Base-by-base conservation (phyloP, 2,797 vertebrate genomes). In the Acipenser transmontanus region DNA sequence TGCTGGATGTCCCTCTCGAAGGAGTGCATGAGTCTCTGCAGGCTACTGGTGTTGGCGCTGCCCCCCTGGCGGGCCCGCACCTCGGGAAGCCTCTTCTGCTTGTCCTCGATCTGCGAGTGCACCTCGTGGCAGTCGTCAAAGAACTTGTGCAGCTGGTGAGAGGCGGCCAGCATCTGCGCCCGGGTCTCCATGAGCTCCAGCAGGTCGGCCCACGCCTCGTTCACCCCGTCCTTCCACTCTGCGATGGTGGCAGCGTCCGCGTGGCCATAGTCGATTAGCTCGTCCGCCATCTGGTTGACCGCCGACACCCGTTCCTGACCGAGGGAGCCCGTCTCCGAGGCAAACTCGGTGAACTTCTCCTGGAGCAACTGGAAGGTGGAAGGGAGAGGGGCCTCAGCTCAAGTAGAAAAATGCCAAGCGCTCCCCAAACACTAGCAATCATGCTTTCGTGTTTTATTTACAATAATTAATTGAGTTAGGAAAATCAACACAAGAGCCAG, bases 201-300 rank as follows among this genome's bases (percentile, higher is more conserved):
- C 6, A 99, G 86, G 70, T 99, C 95, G 0, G 95, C 95, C 96
- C 96, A 98, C 13, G 95, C 91, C 74, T 98, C 96, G 0, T 98
- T 97, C 73, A 99, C 89, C 0, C 92, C 94, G 0, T 98, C 96
- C 83, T 99, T 99, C 96, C 96, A 98, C 59, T 99, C 95, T 0
- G 95, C 95, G 10, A 99, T 96, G 77, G 91, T 93, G 76, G 96
- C 94, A 0, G 96, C 95, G 1, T 97, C 96, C 0, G 83, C 76
- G 61, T 98, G 96, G 7, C 96, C 96, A 0, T 92, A 96, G 81
- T 97, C 95, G 0, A 99, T 98, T 50, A 99, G 87, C 75, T 99
- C 95, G 0, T 99, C 93, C 79, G 96, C 95, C 95, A 98, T 96
- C 80, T 96, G 94, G 83, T 97, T 98, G 71, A 98, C 84, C 0